These are phyloP conservation scores for Aphis gossypii DNA, from an alignment of 1,140 invertebrate genomes.

Conservation along the genomic window DNA sequence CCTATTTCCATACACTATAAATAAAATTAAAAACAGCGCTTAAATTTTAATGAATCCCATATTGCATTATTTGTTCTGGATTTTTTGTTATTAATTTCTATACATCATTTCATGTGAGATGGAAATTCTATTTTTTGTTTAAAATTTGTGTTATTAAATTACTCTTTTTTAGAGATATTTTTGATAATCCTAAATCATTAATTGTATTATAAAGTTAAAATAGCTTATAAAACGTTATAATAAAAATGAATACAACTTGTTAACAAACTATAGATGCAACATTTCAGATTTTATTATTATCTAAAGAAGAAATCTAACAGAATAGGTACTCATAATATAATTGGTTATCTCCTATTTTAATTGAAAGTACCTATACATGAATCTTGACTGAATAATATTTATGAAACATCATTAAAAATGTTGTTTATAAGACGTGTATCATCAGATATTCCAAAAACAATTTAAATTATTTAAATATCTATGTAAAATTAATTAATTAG, in stretches of 20 bases:
- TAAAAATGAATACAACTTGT: background rate
- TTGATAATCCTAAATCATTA: background rate
- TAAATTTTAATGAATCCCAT: background rate
- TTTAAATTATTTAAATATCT: no score
- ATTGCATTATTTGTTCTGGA: background rate
- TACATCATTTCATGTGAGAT: background rate
- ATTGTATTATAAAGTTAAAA: background rate
- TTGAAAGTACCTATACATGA: background rate
- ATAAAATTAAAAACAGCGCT: background rate
- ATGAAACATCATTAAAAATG: background rate
- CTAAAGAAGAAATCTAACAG: no score
- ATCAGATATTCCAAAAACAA: no score
- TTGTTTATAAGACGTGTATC: no score
- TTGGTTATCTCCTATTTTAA: background rate
- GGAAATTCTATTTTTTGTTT: background rate
- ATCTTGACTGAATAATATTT: background rate
- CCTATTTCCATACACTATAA: background rate
- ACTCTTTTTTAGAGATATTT: background rate
- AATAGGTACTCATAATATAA: background rate
- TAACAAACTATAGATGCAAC: background rate
- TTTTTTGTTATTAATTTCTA: background rate
- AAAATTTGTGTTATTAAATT: background rate
- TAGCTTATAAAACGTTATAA: background rate
- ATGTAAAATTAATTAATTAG: no score
- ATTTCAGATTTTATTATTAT: background rate